phyloP scores from a whole-genome alignment of 2,113 vertebrate genomes.

The Tyrannus savana region DNA sequence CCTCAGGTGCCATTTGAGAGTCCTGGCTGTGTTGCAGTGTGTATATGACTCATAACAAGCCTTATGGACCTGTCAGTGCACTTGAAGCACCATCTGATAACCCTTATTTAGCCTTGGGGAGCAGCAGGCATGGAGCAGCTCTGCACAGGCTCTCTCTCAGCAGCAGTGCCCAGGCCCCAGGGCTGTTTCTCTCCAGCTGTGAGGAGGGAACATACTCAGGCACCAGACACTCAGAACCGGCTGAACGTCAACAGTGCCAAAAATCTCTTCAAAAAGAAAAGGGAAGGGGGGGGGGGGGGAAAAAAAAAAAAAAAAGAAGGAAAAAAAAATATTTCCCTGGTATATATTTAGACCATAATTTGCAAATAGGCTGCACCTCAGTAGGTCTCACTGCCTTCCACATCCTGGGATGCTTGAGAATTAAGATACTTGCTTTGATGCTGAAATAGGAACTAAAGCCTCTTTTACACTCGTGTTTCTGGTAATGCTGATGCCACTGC shows the following conservation, averaged over 20 bases:
- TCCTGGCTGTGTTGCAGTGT: background rate
- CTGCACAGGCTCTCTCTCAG: fast-evolving
- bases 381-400: background rate
- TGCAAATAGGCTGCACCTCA: background rate
- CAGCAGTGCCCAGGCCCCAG: background rate
- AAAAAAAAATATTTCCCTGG: background rate
- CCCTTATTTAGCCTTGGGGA: background rate
- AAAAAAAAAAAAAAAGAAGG: fast-evolving
- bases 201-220: background rate
- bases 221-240: background rate
- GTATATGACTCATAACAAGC: background rate
- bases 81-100: background rate
- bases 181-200: background rate
- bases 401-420: background rate
- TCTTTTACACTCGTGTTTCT: background rate
- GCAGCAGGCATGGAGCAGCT: background rate
- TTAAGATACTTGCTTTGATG: background rate
- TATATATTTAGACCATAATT: background rate
- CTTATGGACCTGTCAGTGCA: fast-evolving
- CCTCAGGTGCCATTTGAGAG: background rate
- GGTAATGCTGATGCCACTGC: background rate
- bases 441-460: background rate
- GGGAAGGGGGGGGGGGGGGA: fast-evolving
- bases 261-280: background rate
- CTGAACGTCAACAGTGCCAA: background rate